Evolutionary conservation across 2,113 vertebrate genomes (phyloP), one percentile per base, ranked within the genome.

Genomic region (Dicentrarchus labrax): DNA sequence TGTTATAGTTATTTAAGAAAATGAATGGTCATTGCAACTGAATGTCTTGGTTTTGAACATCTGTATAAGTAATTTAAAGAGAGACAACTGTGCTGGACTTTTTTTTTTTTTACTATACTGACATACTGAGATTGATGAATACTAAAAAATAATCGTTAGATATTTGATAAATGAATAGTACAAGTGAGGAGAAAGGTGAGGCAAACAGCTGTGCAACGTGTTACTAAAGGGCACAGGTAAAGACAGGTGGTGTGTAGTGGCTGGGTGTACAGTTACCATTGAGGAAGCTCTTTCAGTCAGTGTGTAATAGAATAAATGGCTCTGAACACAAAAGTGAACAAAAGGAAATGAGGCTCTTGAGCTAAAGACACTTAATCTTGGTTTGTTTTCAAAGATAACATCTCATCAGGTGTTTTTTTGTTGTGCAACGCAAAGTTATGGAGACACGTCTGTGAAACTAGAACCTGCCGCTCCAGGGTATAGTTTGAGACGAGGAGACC

Each of bases 241-340:
- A 39, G 3, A 24, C n/a, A 59, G 47, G 73, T 83, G 30, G 30
- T 30, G 4, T 47, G 8, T 9, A 53, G 64, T 66, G 62, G 57
- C 57, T 36, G 36, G 57, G 62, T 67, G 5, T 67, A 39, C 53
- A 39, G 19, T 53, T 21, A 47, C 47, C 5, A 21, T 54, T 71
- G 67, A 53, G 47, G 19, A 4, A 22, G 30, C 45, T 47, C 30
- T 65, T 54, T 61, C 36, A 72, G 13, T 22, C 30, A 51, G 5
- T 17, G 30, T 75, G 75, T 64, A 62, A 22, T n/a, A 83, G 4
- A 41, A 47, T 8, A 39, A 39, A 85, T 76, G 13, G 1, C 17
- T 67, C 43, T 30, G 21, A 77, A 76, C 57, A 83, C 5, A 67
- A 67, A 72, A 64, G 30, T 30, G n/a, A 60, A 76, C 62, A 72